A percentile compares a stretch with the other conserved stretches of the same genome.
phyloP scores from a whole-genome alignment of 2,113 vertebrate genomes.

The Poecilia latipinna region DNA sequence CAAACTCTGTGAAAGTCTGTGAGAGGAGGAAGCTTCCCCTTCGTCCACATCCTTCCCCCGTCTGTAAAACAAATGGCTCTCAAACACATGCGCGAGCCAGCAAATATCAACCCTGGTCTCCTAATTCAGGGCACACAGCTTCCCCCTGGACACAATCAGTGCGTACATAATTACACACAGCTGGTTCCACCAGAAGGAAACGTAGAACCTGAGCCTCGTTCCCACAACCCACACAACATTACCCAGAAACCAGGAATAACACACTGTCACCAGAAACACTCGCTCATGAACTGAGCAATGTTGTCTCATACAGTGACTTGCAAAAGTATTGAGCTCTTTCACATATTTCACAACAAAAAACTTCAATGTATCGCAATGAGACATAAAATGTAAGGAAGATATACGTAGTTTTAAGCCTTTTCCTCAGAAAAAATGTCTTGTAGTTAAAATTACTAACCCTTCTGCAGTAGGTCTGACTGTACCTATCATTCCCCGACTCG shows the following conservation, averaged over 20 bases:
- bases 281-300: slow-evolving; percentile 4
- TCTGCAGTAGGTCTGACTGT: no score
- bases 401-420: not conserved
- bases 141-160: slow-evolving; percentile 76
- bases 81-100: slow-evolving; percentile 40
- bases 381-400: not conserved
- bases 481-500: no score
- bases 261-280: slow-evolving; percentile 45
- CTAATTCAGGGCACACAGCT: slow-evolving; percentile 68
- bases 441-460: no score
- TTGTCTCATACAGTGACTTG: slow-evolving; percentile 1
- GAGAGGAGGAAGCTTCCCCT: slow-evolving; percentile 72
- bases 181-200: slow-evolving; percentile 75
- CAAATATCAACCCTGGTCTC: slow-evolving; percentile 52
- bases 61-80: slow-evolving; percentile 69
- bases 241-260: slow-evolving; percentile 53
- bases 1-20: slow-evolving; percentile 52
- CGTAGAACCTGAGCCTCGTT: slow-evolving; percentile 45
- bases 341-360: not conserved
- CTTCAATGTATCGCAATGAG: not conserved
- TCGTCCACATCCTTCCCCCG: slow-evolving; percentile 78
- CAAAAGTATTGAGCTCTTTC: no score
- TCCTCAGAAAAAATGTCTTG: not conserved
- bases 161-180: slow-evolving; percentile 76
- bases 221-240: slow-evolving; percentile 58